Evolutionary conservation across 2,888 invertebrate species (phyloP).

Genomic region (Dolomedes plantarius): DNA sequence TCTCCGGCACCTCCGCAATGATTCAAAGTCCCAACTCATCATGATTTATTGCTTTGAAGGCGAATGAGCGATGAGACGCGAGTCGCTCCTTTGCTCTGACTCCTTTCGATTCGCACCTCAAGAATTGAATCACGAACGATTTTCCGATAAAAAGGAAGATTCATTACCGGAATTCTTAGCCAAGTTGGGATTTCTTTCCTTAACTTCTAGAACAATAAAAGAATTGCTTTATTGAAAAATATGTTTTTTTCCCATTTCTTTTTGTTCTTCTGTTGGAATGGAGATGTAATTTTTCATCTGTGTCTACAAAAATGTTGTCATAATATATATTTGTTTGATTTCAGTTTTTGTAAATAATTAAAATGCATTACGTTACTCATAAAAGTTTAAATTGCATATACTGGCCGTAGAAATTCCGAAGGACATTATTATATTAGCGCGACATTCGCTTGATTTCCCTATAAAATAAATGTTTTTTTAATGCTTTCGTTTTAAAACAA

Average conservation of each 20-base stretch:
- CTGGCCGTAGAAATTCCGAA: no score
- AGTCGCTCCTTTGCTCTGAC: neutral
- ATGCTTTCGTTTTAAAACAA: no score
- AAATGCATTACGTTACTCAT: no score
- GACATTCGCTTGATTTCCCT: no score
- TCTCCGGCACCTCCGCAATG: neutral
- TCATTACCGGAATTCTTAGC: neutral
- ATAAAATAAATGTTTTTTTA: no score
- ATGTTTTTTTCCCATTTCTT: neutral
- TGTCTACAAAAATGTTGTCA: no score
- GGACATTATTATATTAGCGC: no score
- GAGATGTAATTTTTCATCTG: no score
- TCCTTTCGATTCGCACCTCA: conserved; percentile 22
- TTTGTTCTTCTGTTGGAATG: no score
- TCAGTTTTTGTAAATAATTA: no score
- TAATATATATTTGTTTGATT: no score
- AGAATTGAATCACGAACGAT: conserved; percentile 31
- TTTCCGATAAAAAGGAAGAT: neutral
- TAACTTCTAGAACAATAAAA: neutral
- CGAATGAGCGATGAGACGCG: neutral
- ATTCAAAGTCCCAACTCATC: neutral
- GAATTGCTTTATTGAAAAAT: neutral
- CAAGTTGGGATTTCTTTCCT: neutral
- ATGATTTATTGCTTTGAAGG: conserved; percentile 4
- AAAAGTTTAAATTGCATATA: no score